phyloP scores from a whole-genome alignment of 2,797 vertebrate species.

The Muscicapa striata region DNA sequence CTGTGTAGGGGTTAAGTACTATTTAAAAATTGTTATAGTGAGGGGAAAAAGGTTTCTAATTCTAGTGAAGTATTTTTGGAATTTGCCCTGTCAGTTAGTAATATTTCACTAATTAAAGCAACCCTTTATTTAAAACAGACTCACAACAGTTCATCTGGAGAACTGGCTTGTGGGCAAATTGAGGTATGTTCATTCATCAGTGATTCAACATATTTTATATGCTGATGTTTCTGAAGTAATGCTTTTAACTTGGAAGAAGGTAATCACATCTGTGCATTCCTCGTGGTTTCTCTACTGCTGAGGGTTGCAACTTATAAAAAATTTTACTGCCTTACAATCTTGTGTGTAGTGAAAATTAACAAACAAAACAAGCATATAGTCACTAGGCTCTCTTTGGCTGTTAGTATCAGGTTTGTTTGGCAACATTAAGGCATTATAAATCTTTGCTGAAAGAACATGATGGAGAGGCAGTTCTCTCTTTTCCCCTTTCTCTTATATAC shows the following conservation, averaged over 20 bases:
- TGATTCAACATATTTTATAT: background rate
- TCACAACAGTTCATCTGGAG: slow-evolving; percentile 18
- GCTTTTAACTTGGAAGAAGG: slow-evolving; percentile 31
- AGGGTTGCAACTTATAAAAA: slow-evolving; percentile 3
- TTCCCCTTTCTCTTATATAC: background rate
- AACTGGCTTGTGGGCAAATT: slow-evolving; percentile 19
- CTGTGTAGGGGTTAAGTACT: slow-evolving; percentile 23
- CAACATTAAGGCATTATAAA: background rate
- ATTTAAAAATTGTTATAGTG: background rate
- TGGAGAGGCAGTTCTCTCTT: background rate
- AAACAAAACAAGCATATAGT: background rate
- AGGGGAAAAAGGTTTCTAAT: background rate
- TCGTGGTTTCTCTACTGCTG: slow-evolving; percentile 25
- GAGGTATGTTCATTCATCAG: slow-evolving; percentile 43
- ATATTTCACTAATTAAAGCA: slow-evolving; percentile 64
- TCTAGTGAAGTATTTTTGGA: slow-evolving; percentile 63
- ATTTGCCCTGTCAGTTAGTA: slow-evolving; percentile 59
- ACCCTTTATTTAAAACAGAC: slow-evolving; percentile 50
- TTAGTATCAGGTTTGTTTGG: background rate
- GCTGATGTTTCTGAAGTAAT: slow-evolving; percentile 29
- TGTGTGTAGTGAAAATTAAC: slow-evolving; percentile 3
- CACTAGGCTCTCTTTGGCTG: background rate
- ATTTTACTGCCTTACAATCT: background rate
- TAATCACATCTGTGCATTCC: slow-evolving; percentile 33
- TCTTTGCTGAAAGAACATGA: background rate